phyloP scores from a whole-genome alignment of 2,113 vertebrate genomes.

The Hippocampus comes region DNA sequence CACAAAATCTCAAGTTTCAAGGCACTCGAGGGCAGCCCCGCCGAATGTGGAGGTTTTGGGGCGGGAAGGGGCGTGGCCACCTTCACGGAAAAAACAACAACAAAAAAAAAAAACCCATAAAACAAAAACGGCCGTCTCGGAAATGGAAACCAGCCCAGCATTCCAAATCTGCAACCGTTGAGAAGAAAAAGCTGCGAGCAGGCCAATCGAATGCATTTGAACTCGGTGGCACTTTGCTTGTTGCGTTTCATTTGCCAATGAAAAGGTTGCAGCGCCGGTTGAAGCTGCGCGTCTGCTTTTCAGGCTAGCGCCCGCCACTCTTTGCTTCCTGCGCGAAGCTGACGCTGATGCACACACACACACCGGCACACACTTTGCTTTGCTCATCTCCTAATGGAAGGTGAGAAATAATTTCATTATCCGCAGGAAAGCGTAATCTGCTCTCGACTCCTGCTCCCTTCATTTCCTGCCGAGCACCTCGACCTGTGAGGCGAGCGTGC shows the following conservation, averaged over 20 bases:
- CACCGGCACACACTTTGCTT: constrained; percentile 30
- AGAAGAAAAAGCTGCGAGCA: not conserved
- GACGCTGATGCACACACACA: constrained; percentile 12
- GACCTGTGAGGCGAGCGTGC: constrained; percentile 46
- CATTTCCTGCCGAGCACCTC: constrained; percentile 76
- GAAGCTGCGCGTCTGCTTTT: constrained; percentile 14
- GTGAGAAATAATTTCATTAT: constrained; percentile 80
- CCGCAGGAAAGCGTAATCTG: constrained; percentile 69
- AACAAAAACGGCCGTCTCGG: too few relatives aligned
- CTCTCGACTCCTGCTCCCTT: constrained; percentile 71
- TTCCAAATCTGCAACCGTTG: too few relatives aligned
- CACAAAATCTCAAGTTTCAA: too few relatives aligned
- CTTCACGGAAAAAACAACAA: too few relatives aligned
- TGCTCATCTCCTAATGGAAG: constrained; percentile 78
- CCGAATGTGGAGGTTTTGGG: too few relatives aligned
- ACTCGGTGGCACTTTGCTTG: not conserved
- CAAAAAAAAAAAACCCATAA: too few relatives aligned
- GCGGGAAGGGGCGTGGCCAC: too few relatives aligned
- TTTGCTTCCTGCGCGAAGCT: constrained; percentile 33
- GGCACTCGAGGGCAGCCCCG: too few relatives aligned
- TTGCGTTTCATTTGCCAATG: not conserved
- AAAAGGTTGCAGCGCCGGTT: not conserved
- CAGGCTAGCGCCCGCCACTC: constrained; percentile 21
- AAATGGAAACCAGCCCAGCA: too few relatives aligned
- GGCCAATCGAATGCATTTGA: not conserved